Evolutionary conservation across 2,888 invertebrate species (phyloP).

Genomic region (Agriopis leucophaearia): DNA sequence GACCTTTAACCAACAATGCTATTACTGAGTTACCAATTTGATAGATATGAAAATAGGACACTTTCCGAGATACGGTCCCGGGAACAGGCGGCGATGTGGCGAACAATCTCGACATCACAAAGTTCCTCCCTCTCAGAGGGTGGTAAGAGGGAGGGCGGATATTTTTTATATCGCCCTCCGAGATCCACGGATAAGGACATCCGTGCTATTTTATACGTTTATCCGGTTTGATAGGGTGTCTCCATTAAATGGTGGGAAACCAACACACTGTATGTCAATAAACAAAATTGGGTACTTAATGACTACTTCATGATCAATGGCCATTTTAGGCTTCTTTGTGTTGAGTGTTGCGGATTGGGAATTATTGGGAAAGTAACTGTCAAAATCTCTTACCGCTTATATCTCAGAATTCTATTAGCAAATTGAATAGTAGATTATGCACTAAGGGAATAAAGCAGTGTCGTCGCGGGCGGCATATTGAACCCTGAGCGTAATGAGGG

Average conservation of each 20-base stretch:
- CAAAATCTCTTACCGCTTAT: too few relatives aligned
- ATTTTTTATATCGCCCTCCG: constrained; percentile 65
- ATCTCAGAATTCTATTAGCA: too few relatives aligned
- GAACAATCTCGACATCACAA: constrained; percentile 51
- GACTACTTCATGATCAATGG: not conserved
- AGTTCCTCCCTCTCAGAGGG: constrained; percentile 44
- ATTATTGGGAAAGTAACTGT: too few relatives aligned
- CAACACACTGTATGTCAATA: not conserved
- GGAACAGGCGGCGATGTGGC: constrained; percentile 43
- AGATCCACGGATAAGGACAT: constrained; percentile 75
- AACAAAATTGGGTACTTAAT: not conserved
- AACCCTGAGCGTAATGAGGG: too few relatives aligned
- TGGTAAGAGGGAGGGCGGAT: constrained; percentile 42
- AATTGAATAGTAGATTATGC: too few relatives aligned
- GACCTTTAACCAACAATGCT: constrained; percentile 1
- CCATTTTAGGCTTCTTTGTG: too few relatives aligned
- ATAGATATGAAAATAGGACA: constrained; percentile 6
- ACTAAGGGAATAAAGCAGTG: too few relatives aligned
- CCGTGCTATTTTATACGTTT: constrained; percentile 72
- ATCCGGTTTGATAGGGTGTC: constrained; percentile 54
- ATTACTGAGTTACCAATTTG: constrained; percentile 8
- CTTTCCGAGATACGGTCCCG: constrained; percentile 39
- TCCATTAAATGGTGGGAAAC: constrained; percentile 36
- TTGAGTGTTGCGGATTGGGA: too few relatives aligned
- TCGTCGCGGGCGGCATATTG: too few relatives aligned